Conservation (phyloP, 2,888 invertebrate genomes). For the Orthosia incerta region DNA sequence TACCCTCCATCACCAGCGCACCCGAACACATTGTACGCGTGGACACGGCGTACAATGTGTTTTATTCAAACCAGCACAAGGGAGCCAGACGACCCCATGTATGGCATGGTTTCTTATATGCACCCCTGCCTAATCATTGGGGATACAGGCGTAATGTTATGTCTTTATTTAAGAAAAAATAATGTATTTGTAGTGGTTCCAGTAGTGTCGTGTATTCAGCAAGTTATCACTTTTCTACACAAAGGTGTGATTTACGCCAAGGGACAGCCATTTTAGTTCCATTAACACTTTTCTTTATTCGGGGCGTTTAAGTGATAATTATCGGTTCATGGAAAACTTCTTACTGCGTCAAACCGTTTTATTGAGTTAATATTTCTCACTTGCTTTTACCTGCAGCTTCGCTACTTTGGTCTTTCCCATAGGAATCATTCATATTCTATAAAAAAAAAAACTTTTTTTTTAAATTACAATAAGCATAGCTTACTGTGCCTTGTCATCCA, state of each 20-base stretch:
- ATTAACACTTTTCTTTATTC: slow-evolving; percentile 51
- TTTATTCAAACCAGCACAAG: too few relatives aligned
- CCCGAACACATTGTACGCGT: too few relatives aligned
- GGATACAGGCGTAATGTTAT: too few relatives aligned
- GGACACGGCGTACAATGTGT: too few relatives aligned
- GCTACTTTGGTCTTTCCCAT: background rate
- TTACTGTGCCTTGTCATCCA: too few relatives aligned
- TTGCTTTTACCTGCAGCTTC: background rate
- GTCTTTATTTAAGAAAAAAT: background rate
- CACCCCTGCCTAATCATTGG: too few relatives aligned
- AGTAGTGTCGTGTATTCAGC: background rate
- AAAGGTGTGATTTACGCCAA: slow-evolving; percentile 18
- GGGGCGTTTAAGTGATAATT: slow-evolving; percentile 51
- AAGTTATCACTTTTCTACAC: slow-evolving; percentile 43
- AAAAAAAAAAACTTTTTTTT: too few relatives aligned
- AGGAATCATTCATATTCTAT: too few relatives aligned
- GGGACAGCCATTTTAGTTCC: slow-evolving; percentile 37
- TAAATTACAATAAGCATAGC: too few relatives aligned
- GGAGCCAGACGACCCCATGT: too few relatives aligned
- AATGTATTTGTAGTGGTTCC: background rate
- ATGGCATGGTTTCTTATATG: too few relatives aligned
- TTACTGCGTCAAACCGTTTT: background rate
- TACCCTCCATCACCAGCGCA: too few relatives aligned
- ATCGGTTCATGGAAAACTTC: slow-evolving; percentile 38
- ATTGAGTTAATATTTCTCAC: background rate